Percentiles rank a stretch among this genome's conserved stretches.
phyloP scores from a whole-genome alignment of 2,888 invertebrate species.

The Sesia bembeciformis region DNA sequence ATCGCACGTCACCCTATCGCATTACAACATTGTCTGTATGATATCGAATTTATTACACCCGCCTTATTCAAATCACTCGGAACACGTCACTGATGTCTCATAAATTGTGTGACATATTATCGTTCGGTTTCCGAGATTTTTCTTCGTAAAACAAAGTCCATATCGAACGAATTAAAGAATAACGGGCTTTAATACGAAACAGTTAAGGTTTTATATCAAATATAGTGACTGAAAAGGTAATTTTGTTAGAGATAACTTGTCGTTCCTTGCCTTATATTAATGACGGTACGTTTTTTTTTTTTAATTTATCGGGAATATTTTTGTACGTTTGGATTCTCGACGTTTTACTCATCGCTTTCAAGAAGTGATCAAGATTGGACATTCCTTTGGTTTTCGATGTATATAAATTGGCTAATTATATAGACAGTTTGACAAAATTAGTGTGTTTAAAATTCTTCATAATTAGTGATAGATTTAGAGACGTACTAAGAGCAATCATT shows the following conservation, averaged over 20 bases:
- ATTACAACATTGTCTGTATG: slow-evolving; percentile 64
- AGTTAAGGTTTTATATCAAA: slow-evolving; percentile 26
- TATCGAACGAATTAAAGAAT: slow-evolving; percentile 11
- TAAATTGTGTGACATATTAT: slow-evolving; percentile 69
- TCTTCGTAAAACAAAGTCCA: neutral
- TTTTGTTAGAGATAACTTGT: slow-evolving; percentile 36
- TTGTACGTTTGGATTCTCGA: slow-evolving; percentile 7
- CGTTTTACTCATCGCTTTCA: slow-evolving; percentile 13
- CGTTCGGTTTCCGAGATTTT: slow-evolving; percentile 53
- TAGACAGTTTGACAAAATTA: no score
- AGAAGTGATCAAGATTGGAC: slow-evolving; percentile 6
- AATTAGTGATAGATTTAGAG: no score
- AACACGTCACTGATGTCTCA: slow-evolving; percentile 55
- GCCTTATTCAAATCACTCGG: slow-evolving; percentile 38
- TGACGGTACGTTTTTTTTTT: slow-evolving; percentile 42
- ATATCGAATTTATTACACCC: slow-evolving; percentile 57
- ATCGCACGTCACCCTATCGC: slow-evolving; percentile 55
- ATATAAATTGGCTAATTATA: no score
- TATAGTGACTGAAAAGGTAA: slow-evolving; percentile 11
- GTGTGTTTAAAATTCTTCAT: no score
- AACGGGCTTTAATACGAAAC: slow-evolving; percentile 20
- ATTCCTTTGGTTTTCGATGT: neutral
- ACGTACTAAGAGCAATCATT: no score
- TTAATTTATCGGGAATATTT: slow-evolving; percentile 54
- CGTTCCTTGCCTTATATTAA: slow-evolving; percentile 53